Evolutionary conservation across 2,888 invertebrate species (phyloP).

Genomic region (Parapristionchus giblindavisi): DNA sequence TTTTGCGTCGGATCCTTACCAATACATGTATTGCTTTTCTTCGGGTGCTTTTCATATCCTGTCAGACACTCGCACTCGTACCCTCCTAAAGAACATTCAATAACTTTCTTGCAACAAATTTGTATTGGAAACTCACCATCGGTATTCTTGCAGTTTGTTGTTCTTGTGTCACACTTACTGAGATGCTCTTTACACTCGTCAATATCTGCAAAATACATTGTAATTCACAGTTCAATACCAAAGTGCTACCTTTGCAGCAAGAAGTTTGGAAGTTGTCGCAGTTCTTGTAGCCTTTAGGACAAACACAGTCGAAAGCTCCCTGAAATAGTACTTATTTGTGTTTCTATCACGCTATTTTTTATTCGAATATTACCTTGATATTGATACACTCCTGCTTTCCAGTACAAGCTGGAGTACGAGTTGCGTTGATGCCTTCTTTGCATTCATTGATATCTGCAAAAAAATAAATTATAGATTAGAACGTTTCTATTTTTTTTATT

Average conservation of each 20-base stretch:
- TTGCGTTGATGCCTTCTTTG: slow-evolving; percentile 26
- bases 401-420: not conserved
- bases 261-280: too few relatives aligned
- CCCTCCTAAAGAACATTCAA: not conserved
- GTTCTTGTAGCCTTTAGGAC: slow-evolving; percentile 1
- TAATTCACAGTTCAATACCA: too few relatives aligned
- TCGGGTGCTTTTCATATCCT: slow-evolving; percentile 17
- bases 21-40: not conserved
- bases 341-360: too few relatives aligned
- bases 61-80: slow-evolving; percentile 30
- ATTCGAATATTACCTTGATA: too few relatives aligned
- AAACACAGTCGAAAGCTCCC: slow-evolving; percentile 1
- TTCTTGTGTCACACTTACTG: not conserved
- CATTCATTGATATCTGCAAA: slow-evolving; percentile 37
- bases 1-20: too few relatives aligned
- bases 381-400: not conserved
- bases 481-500: too few relatives aligned
- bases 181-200: not conserved
- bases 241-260: not conserved
- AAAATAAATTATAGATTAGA: not conserved
- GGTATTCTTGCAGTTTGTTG: slow-evolving; percentile 13
- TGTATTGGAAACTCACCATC: too few relatives aligned
- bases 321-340: not conserved
- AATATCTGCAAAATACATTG: too few relatives aligned
- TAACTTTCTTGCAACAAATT: too few relatives aligned